Evolutionary conservation across 2,113 vertebrate genomes (phyloP).

Genomic region (Malurus alboscapulatus): DNA sequence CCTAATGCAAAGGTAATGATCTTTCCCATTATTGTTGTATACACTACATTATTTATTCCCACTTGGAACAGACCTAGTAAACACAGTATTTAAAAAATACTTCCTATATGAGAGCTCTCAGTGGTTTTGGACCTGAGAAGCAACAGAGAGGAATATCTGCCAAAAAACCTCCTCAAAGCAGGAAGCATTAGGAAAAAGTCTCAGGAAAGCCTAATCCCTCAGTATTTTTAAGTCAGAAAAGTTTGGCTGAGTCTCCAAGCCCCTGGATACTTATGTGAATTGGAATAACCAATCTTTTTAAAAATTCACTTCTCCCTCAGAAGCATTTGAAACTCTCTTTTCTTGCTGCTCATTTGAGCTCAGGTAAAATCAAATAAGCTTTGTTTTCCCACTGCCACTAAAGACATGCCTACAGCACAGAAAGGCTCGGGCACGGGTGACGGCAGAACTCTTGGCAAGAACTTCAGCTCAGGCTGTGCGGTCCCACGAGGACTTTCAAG

Average conservation of each 20-base stretch:
- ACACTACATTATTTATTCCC: not conserved
- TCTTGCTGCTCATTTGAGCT: not conserved
- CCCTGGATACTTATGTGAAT: not conserved
- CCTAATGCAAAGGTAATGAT: not conserved
- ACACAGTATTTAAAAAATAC: not conserved
- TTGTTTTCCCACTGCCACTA: not conserved
- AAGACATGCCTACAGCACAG: not conserved
- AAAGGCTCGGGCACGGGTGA: not conserved
- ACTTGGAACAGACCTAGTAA: slow-evolving; percentile 9
- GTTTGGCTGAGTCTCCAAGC: slow-evolving; percentile 4
- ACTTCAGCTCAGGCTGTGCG: not conserved
- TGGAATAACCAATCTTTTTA: not conserved
- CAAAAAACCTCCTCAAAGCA: slow-evolving; percentile 4
- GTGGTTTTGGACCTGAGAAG: not conserved
- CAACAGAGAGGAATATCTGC: not conserved
- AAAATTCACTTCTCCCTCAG: not conserved
- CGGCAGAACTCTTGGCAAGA: not conserved
- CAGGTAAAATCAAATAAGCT: not conserved
- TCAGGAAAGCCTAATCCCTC: slow-evolving; percentile 44
- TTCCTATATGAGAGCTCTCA: not conserved
- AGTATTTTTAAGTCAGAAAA: slow-evolving; percentile 7
- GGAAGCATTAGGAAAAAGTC: slow-evolving; percentile 28
- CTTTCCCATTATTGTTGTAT: not conserved
- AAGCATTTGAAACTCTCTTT: not conserved
- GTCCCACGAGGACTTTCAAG: not conserved